Evolutionary conservation across 2,888 invertebrate genomes (phyloP).

Genomic region (Aricia artaxerxes): DNA sequence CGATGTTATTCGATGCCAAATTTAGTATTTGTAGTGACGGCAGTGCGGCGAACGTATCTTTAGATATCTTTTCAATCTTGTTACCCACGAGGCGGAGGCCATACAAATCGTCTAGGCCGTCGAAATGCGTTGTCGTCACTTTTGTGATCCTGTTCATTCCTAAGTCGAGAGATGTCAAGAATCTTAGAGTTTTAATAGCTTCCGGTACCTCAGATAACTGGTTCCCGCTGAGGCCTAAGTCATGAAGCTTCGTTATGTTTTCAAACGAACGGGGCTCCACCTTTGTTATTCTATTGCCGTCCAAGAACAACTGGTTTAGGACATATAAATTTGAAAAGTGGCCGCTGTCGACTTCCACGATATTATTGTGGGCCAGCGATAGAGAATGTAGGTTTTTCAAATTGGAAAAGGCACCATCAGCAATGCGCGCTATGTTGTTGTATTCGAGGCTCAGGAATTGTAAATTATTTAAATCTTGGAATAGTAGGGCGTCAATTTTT

Average conservation of each 20-base stretch:
- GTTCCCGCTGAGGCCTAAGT: constrained; percentile 88
- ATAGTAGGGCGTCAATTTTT: constrained; percentile 85
- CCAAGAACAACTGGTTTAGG: constrained; percentile 86
- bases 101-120: constrained; percentile 86
- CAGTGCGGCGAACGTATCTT: constrained; percentile 86
- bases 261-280: constrained; percentile 86
- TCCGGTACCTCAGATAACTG: constrained; percentile 84
- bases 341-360: constrained; percentile 84
- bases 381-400: constrained; percentile 89
- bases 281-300: constrained; percentile 85
- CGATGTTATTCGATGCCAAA: constrained; percentile 89
- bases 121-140: constrained; percentile 86
- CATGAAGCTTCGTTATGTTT: constrained; percentile 89
- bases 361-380: constrained; percentile 86
- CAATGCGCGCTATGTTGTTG: constrained; percentile 85
- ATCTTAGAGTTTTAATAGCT: constrained; percentile 84
- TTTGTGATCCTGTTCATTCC: constrained; percentile 89
- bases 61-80: constrained; percentile 87
- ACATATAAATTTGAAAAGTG: constrained; percentile 88
- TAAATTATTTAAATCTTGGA: constrained; percentile 87
- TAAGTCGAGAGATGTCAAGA: constrained; percentile 88
- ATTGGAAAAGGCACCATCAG: constrained; percentile 87
- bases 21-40: constrained; percentile 89
- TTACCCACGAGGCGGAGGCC: constrained; percentile 90
- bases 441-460: constrained; percentile 87